These are phyloP conservation scores for Eulemur mongoz DNA, from an alignment of 2,797 vertebrate species.

Conservation along the genomic window DNA sequence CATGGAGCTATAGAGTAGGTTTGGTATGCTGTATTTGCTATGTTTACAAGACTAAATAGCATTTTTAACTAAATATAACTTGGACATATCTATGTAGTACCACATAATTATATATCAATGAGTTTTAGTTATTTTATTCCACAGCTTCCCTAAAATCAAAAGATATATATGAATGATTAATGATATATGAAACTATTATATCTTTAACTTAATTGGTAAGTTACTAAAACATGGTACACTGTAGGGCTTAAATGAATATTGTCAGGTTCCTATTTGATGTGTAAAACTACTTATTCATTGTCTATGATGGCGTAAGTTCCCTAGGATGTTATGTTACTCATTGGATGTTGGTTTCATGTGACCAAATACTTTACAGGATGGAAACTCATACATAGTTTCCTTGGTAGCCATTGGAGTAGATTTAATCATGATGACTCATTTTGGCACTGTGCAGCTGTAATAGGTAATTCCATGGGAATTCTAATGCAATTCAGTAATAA, in stretches of 20 bases:
- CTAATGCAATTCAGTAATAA: slow-evolving; percentile 65
- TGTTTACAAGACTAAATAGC: neutral
- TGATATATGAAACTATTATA: neutral
- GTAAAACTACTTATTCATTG: neutral
- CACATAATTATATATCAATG: neutral
- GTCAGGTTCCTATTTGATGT: neutral
- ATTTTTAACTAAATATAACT: neutral
- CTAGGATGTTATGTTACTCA: neutral
- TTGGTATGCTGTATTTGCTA: neutral
- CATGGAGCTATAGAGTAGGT: neutral
- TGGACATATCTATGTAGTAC: neutral
- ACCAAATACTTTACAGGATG: slow-evolving; percentile 23
- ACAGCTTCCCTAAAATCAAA: slow-evolving; percentile 1
- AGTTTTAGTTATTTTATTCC: slow-evolving; percentile 16
- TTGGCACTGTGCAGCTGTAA: slow-evolving; percentile 11
- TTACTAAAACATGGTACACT: slow-evolving; percentile 11
- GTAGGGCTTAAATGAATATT: neutral
- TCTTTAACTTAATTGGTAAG: slow-evolving; percentile 22
- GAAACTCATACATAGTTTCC: slow-evolving; percentile 51
- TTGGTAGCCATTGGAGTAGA: slow-evolving; percentile 65
- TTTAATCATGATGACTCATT: slow-evolving; percentile 52
- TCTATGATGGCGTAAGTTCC: neutral
- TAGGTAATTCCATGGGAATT: slow-evolving; percentile 56
- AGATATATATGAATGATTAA: neutral
- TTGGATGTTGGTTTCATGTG: slow-evolving; percentile 32